A percentile compares a stretch with the other conserved stretches of the same genome.
phyloP scores from a whole-genome alignment of 2,797 vertebrate species.

The Mormyrus hasselquistii region DNA sequence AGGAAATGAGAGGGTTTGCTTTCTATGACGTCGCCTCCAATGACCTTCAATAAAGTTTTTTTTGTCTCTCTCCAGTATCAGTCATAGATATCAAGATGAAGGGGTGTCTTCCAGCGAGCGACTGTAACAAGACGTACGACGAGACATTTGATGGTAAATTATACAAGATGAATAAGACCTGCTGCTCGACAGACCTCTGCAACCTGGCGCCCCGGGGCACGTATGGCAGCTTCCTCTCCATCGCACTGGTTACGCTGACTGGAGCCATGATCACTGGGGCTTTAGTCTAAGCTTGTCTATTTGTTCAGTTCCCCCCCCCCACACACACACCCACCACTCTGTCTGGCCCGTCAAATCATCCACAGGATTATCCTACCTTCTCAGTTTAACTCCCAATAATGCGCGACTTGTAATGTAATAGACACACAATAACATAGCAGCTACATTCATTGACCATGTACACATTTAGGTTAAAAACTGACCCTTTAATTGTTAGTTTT shows the following conservation, averaged over 20 bases:
- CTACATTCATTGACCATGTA: background rate
- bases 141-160: no score
- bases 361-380: background rate
- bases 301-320: background rate
- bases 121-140: no score
- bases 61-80: background rate
- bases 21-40: background rate
- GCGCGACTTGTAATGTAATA: no score
- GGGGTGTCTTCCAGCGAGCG: conserved; percentile 46
- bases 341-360: background rate
- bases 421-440: background rate
- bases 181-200: conserved; percentile 57
- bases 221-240: conserved; percentile 21
- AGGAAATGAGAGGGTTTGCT: background rate
- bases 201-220: conserved; percentile 40
- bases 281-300: background rate
- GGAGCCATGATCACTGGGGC: background rate
- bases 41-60: background rate
- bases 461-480: background rate
- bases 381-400: background rate
- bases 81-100: conserved; percentile 34
- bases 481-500: background rate
- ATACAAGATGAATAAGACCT: conserved; percentile 57
- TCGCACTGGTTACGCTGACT: conserved; percentile 33
- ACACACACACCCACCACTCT: background rate